Percentiles rank a stretch among this genome's conserved stretches.
Conservation (phyloP, 1,140 invertebrate species). For the Plectrocnemia conspersa region DNA sequence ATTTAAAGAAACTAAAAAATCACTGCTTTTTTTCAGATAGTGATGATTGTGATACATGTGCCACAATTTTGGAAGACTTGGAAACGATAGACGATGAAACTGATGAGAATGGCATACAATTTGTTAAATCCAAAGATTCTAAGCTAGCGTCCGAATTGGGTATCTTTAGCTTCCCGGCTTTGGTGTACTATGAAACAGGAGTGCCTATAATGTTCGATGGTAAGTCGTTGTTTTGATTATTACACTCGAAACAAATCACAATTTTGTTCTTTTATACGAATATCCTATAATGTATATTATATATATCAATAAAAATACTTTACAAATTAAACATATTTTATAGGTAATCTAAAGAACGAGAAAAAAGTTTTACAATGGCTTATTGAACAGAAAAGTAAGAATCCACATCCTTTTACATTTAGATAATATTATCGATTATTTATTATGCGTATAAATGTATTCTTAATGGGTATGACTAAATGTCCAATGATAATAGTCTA, state of each 20-base stretch:
- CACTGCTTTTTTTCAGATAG: conserved; percentile 59
- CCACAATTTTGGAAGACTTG: conserved; percentile 78
- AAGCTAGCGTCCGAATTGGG: conserved; percentile 86
- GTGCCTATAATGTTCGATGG: conserved; percentile 93
- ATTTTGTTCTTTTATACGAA: background rate
- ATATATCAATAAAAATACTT: background rate
- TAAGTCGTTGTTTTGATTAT: conserved; percentile 52
- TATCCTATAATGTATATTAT: background rate
- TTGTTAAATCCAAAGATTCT: conserved; percentile 88
- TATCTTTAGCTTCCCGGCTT: conserved; percentile 83
- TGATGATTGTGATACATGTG: conserved; percentile 76
- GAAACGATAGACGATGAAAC: conserved; percentile 94
- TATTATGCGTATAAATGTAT: background rate
- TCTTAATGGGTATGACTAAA: background rate
- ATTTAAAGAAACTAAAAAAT: background rate
- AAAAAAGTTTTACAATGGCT: conserved; percentile 93
- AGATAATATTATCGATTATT: conserved; percentile 3
- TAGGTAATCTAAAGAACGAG: conserved; percentile 93
- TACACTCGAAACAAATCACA: background rate
- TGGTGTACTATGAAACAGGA: conserved; percentile 89
- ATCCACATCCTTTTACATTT: conserved; percentile 49
- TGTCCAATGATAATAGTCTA: background rate
- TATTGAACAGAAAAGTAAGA: conserved; percentile 91
- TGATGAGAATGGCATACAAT: conserved; percentile 86
- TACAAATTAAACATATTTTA: conserved; percentile 47